Evolutionary conservation across 2,797 vertebrate species (phyloP).

Genomic region (Poeciliopsis paucimaculata): DNA sequence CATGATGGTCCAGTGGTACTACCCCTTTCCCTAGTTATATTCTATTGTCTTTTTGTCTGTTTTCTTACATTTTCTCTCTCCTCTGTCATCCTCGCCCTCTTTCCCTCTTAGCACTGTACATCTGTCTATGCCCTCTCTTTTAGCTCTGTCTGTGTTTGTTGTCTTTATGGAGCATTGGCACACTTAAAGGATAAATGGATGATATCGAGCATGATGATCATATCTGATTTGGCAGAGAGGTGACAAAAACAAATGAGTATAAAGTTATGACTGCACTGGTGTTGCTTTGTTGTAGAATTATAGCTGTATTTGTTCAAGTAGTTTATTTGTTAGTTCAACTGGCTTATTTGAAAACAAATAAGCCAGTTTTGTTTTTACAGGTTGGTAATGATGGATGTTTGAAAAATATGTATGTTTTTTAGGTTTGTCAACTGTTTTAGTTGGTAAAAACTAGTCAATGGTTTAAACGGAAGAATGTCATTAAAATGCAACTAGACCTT

Average conservation of each 20-base stretch:
- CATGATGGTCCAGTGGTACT: slow-evolving; percentile 11
- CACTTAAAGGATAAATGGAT: slow-evolving; percentile 53
- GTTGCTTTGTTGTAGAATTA: not conserved
- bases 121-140: not conserved
- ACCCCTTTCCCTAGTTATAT: not conserved
- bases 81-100: not conserved
- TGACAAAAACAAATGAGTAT: slow-evolving; percentile 40
- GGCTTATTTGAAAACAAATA: not conserved
- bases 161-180: slow-evolving; percentile 67
- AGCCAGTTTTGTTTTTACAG: not conserved
- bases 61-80: not conserved
- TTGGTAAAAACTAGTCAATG: not conserved
- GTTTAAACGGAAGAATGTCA: not conserved
- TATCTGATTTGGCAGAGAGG: slow-evolving; percentile 71
- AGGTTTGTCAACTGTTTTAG: not conserved
- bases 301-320: not conserved
- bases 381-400: not conserved
- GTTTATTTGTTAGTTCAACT: no score
- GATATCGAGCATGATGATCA: slow-evolving; percentile 63
- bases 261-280: slow-evolving; percentile 4
- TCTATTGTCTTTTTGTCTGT: not conserved
- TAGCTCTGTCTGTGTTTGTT: slow-evolving; percentile 58
- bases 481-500: not conserved
- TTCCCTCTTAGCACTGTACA: slow-evolving; percentile 7
- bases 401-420: not conserved